Conservation (phyloP, 1,140 invertebrate species). For the Aethina tumida region DNA sequence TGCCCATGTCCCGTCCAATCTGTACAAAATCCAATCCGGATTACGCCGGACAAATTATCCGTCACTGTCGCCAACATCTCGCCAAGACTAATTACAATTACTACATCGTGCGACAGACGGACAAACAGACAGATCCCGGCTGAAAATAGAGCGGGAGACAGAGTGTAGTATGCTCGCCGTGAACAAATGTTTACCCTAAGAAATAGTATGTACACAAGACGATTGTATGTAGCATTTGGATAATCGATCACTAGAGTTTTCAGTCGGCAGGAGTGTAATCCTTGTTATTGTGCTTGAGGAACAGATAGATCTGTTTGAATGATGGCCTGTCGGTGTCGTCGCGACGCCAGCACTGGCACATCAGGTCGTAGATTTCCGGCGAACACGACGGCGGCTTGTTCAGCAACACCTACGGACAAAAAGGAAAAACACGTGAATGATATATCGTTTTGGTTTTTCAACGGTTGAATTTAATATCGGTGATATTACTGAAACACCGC, state of each 20-base stretch:
- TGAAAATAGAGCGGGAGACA: too few relatives aligned
- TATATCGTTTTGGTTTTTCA: not conserved
- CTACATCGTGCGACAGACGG: too few relatives aligned
- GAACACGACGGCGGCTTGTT: slow-evolving; percentile 62
- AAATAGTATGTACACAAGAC: slow-evolving; percentile 6
- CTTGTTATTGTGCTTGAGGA: slow-evolving; percentile 51
- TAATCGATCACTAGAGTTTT: slow-evolving; percentile 8
- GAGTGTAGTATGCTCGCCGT: too few relatives aligned
- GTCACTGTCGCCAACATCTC: too few relatives aligned
- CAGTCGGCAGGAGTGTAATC: slow-evolving; percentile 41
- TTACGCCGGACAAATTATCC: too few relatives aligned
- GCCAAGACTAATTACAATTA: too few relatives aligned
- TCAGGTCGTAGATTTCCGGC: slow-evolving; percentile 66
- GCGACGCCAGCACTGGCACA: slow-evolving; percentile 69
- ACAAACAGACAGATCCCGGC: too few relatives aligned
- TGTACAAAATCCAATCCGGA: too few relatives aligned
- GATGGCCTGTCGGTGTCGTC: slow-evolving; percentile 55
- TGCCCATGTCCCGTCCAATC: too few relatives aligned
- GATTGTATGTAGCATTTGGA: slow-evolving; percentile 4
- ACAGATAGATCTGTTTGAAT: slow-evolving; percentile 67
- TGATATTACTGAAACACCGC: too few relatives aligned
- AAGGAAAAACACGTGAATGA: slow-evolving; percentile 10
- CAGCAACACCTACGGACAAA: slow-evolving; percentile 42
- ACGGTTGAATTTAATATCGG: too few relatives aligned
- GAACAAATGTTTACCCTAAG: slow-evolving; percentile 4